Conservation (phyloP, 2,888 invertebrate genomes). For the Lasius platythorax region DNA sequence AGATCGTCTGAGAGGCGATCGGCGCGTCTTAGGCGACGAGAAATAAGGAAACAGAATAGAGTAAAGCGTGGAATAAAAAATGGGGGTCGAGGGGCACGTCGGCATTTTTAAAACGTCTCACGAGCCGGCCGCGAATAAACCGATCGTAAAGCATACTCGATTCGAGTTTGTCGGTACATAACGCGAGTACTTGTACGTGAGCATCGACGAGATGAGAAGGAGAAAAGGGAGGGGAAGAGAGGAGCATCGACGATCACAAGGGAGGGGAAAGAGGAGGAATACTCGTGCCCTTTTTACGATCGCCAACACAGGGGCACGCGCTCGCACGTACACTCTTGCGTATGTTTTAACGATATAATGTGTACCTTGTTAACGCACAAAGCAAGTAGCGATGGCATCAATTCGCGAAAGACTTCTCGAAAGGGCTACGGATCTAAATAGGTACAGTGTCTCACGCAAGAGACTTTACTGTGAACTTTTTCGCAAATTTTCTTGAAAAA, state of each 20-base stretch:
- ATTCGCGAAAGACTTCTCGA: not conserved
- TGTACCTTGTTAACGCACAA: slow-evolving; percentile 75
- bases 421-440: not conserved
- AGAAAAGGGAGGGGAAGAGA: not conserved
- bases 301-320: slow-evolving; percentile 64
- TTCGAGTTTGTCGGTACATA: slow-evolving; percentile 79
- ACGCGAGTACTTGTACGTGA: slow-evolving; percentile 72
- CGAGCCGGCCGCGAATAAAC: slow-evolving; percentile 74
- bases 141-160: slow-evolving; percentile 82
- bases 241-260: slow-evolving; percentile 8
- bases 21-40: not conserved
- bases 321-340: slow-evolving; percentile 53
- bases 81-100: slow-evolving; percentile 31
- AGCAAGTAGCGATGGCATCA: slow-evolving; percentile 26
- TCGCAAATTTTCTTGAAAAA: not conserved
- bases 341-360: slow-evolving; percentile 72
- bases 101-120: slow-evolving; percentile 61
- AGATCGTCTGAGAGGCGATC: not conserved
- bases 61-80: slow-evolving; percentile 53
- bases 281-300: slow-evolving; percentile 78
- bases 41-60: slow-evolving; percentile 45
- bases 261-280: slow-evolving; percentile 59
- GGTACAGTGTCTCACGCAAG: too few relatives aligned
- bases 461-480: not conserved
- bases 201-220: slow-evolving; percentile 52